Base-by-base conservation (phyloP, 1,140 invertebrate species). In the Lasioglossum albipes region DNA sequence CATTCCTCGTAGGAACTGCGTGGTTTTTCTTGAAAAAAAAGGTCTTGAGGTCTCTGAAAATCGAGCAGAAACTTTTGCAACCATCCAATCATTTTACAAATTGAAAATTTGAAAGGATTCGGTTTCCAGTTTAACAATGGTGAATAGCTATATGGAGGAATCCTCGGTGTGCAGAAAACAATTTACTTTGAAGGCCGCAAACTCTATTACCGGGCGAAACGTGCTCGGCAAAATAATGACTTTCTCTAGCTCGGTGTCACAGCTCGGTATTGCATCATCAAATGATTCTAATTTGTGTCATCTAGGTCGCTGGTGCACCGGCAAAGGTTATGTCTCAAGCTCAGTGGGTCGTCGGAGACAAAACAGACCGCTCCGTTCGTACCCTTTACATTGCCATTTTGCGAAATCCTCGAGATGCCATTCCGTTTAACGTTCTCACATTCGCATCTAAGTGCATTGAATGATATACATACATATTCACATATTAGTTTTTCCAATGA, bases 161-260 rank as follows among this genome's bases (percentile, higher is more conserved):
- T 85, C 41, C 57, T 54, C 31, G 54, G 68, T 57, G 73, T 81
- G 78, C 84, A 91, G 89, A 91, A 92, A 90, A 93, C 91, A 93
- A 93, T 93, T 93, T 93, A 93, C 89, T 92, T 93, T 92, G 92
- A 93, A 93, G 92, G 93, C 92, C 92, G 87, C 91, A 92, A 91
- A 92, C 89, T 91, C 92, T 87, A 93, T 93, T 93, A 93, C 86
- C 81, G 64, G 67, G 85, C 76, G 78, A 89, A 91, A 92, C 91
- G 91, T 90, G 90, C 88, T 85, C 79, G 75, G 89, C 70, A 75
- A 88, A 90, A 91, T 93, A 92, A 93, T 92, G 92, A 93, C 92
- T 93, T 92, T 93, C 92, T 90, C 91, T 91, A 81, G 79, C 70
- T 66, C 77, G 79, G 75, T 88, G 88, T 89, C 88, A 80, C 86